phyloP scores from a whole-genome alignment of 2,888 invertebrate species.

The Tillus elongatus region DNA sequence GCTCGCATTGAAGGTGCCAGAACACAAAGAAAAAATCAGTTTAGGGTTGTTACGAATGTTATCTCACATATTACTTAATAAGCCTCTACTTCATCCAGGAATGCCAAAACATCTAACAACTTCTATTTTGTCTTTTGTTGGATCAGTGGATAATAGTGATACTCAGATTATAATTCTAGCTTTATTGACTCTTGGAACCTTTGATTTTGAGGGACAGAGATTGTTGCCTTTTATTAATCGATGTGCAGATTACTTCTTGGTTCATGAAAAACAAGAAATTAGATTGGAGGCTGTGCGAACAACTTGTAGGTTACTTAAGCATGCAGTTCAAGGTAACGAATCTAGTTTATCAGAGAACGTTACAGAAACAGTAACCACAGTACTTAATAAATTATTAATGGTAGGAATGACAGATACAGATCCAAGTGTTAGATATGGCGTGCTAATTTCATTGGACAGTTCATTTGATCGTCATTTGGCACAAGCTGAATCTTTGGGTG shows the following conservation, averaged over 20 bases:
- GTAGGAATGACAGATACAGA: slow-evolving; percentile 95
- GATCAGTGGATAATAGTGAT: slow-evolving; percentile 54
- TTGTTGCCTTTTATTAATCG: slow-evolving; percentile 85
- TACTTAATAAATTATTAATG: slow-evolving; percentile 79
- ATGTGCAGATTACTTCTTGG: slow-evolving; percentile 85
- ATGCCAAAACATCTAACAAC: slow-evolving; percentile 54
- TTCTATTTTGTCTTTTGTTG: slow-evolving; percentile 44
- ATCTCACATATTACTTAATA: slow-evolving; percentile 82
- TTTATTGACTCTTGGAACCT: slow-evolving; percentile 80
- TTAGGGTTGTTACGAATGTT: slow-evolving; percentile 87
- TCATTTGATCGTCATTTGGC: slow-evolving; percentile 92
- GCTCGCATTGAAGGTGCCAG: slow-evolving; percentile 75
- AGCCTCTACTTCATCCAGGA: slow-evolving; percentile 72
- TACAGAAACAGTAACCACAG: slow-evolving; percentile 81
- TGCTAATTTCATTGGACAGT: slow-evolving; percentile 80
- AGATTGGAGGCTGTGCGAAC: slow-evolving; percentile 91
- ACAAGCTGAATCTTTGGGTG: slow-evolving; percentile 90
- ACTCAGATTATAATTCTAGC: slow-evolving; percentile 82
- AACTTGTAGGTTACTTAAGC: slow-evolving; percentile 77
- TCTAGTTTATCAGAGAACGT: slow-evolving; percentile 72
- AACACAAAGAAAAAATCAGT: slow-evolving; percentile 81
- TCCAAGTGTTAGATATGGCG: slow-evolving; percentile 87
- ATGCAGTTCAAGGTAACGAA: slow-evolving; percentile 57
- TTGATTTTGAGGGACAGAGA: slow-evolving; percentile 80
- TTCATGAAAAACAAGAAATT: slow-evolving; percentile 84